Base-by-base conservation (phyloP, 2,888 invertebrate species). In the Pterostichus niger region DNA sequence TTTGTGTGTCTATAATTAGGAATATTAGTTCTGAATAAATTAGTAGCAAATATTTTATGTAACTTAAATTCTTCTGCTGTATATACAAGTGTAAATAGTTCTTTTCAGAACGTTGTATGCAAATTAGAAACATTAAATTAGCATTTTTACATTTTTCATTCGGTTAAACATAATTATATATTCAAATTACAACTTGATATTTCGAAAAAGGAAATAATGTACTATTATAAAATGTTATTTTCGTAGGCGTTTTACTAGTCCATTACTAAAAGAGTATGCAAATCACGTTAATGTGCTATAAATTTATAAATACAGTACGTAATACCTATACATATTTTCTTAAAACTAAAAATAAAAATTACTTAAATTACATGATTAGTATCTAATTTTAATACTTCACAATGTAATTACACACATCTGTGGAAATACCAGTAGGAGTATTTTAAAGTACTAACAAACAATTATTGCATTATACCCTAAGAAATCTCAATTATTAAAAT, bases 111-210 rank as follows among this genome's bases (percentile, higher is more conserved):
- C 11, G 59, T 31, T 59, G 24, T 59, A 59, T 59, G 59, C 59
- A 59, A 59, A 59, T 59, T 17, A 54, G 13, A 9, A 59, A 3
- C 31, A 59, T 24, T 59, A 59, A 31, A 59, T 59, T 59, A 9
- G 59, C 59, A 59, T 24, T 59, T 59, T 31, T 59, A 59, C 10
- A 11, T 59, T 17, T 59, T 59, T 59, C 31, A 59, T 59, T 59
- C 17, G 59, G 9, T 54, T 54, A 15, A 59, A 59, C 31, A 24
- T 59, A 10, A 59, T 59, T 59, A 59, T 24, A 17, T 7, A 31
- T 59, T 59, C 11, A 59, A 59, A 59, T 59, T 15, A 24, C 31
- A 7, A 11, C 59, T 7, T 59, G 59, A 59, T 59, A 59, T 59
- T 59, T 31, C 59, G 10, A 59, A 59, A 31, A 31, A 17, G 59